Percentiles rank a stretch among this genome's conserved stretches.
Conservation (phyloP, 2,888 invertebrate genomes). For the Pachydiplax longipennis region DNA sequence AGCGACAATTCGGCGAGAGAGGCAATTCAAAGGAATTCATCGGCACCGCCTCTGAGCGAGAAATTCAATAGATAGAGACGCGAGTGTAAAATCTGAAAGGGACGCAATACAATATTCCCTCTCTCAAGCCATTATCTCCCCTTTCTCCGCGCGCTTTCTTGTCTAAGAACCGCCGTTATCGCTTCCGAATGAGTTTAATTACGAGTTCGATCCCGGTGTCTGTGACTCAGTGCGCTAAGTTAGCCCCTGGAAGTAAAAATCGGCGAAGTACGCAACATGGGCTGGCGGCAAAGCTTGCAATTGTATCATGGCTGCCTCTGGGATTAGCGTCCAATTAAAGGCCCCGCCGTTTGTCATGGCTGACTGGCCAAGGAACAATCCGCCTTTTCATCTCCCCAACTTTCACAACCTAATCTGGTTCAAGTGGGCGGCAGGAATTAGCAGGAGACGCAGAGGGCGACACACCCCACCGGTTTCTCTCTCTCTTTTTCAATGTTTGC, state of each 20-base stretch:
- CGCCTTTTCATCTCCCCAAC: conserved; percentile 23
- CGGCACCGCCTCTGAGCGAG: neutral
- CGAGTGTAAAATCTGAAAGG: neutral
- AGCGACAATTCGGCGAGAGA: conserved; percentile 12
- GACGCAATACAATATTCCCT: neutral
- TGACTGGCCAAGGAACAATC: conserved; percentile 24
- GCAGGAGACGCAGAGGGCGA: neutral
- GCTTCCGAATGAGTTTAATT: neutral
- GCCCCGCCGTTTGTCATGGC: conserved; percentile 14
- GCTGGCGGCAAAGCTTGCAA: neutral
- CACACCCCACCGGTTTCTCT: neutral
- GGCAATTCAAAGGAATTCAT: conserved; percentile 19
- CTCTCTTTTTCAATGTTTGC: neutral
- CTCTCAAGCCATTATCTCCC: neutral
- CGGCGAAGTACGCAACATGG: neutral
- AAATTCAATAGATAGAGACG: neutral
- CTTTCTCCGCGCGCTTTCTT: no score
- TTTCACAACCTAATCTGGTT: conserved; percentile 29
- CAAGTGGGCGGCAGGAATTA: conserved; percentile 30
- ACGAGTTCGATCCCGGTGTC: neutral
- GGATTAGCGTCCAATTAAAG: conserved; percentile 42
- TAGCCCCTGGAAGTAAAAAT: neutral
- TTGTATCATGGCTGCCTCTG: conserved; percentile 14
- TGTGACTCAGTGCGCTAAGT: neutral
- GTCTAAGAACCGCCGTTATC: no score